Base-by-base conservation (phyloP, 1,140 invertebrate species). In the Bemisia tabaci region DNA sequence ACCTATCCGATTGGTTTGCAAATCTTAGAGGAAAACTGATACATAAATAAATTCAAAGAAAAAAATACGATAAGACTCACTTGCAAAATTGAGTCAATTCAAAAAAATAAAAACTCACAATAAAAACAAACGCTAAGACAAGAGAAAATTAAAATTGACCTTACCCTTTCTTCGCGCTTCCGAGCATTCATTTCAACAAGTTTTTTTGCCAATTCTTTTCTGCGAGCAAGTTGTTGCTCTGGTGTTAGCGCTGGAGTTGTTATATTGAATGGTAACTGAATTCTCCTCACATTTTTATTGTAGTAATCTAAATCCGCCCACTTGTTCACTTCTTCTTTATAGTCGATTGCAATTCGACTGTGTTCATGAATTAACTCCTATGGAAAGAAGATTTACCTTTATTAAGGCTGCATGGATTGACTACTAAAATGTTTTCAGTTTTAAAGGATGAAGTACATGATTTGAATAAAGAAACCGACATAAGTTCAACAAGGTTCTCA, bases 221-320 rank as follows among this genome's bases (percentile, higher is more conserved):
- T 86, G 70, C 90, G 82, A 76, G 94, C 91, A 73, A 88, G 88
- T 76, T 92, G 90, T 74, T 94, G 91, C 74, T 94, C 91, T 23
- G 75, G 70, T 22, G 75, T 76, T 27, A 80, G 60, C 12, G 23
- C 61, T 59, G 79, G 77, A 66, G 80, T 79, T 66, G 75, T 77
- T 22, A 80, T 70, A 33, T 84, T 82, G 75, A 86, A 93, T 0
- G 93, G 92, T 61, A 95, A 78, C 69, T 95, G 92, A 64, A 95
- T 85, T 77, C 87, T 87, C 71, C 87, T 84, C 0, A 94, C 89
- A 82, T 93, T 85, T 9, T 80, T 77, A 68, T 95, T 89, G 77
- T 94, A 95, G 77, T 91, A 89, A 68, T 91, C 88, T 12, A 83
- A 73, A 71, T 90, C 85, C 0, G 85, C 81, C 93, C 93, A 97